Conservation (phyloP, 2,888 invertebrate species). For the Augiades crinisus region DNA sequence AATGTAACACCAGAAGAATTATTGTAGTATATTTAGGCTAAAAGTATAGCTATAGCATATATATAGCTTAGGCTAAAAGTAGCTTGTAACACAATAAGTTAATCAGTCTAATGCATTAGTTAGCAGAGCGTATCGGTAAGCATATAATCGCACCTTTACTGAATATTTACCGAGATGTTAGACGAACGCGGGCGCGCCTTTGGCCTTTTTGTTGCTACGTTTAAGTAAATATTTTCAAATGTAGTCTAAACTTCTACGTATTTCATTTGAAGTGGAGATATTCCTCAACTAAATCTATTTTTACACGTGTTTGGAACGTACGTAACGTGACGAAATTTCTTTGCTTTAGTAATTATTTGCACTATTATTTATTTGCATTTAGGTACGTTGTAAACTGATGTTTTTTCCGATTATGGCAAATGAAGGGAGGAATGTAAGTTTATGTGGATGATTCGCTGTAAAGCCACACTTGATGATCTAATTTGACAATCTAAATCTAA, state of each 20-base stretch:
- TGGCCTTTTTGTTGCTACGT: slow-evolving; percentile 18
- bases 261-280: slow-evolving; percentile 2
- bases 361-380: background rate
- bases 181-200: slow-evolving; percentile 12
- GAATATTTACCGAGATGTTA: slow-evolving; percentile 32
- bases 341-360: background rate
- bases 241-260: slow-evolving; percentile 12
- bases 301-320: background rate
- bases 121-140: background rate
- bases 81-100: too few species aligned
- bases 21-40: too few species aligned
- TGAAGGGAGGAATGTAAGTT: too few species aligned
- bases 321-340: background rate
- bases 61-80: too few species aligned
- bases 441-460: too few species aligned
- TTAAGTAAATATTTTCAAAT: slow-evolving; percentile 14
- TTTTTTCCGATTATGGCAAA: background rate
- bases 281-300: background rate
- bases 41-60: too few species aligned
- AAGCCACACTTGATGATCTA: too few species aligned
- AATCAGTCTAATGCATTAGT: too few species aligned
- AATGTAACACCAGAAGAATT: too few species aligned
- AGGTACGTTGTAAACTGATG: background rate
- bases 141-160: background rate
- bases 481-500: too few species aligned